Conservation (phyloP, 2,797 vertebrate species). For the Pipistrellus nathusii region DNA sequence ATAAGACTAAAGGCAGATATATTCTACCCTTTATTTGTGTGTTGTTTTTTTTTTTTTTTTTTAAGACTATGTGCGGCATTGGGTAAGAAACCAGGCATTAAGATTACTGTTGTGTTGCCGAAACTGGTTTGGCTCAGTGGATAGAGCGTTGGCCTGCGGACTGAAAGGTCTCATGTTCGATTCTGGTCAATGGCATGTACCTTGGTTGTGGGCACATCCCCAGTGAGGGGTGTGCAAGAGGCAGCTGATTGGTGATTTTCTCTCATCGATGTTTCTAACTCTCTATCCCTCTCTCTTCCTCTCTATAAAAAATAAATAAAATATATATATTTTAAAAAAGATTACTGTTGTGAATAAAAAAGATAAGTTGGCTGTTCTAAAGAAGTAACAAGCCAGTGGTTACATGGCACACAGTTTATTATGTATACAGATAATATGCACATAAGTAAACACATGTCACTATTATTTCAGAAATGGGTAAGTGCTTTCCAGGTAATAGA, state of each 20-base stretch:
- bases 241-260: no score
- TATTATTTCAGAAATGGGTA: constrained; percentile 28
- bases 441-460: neutral
- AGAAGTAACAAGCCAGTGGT: neutral
- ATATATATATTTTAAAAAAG: neutral
- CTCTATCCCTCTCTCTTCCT: no score
- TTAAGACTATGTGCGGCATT: neutral
- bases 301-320: no score
- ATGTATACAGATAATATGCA: neutral
- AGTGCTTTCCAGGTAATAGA: neutral
- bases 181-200: no score
- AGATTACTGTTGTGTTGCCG: neutral
- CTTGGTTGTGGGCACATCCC: no score
- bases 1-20: neutral
- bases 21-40: constrained; percentile 21
- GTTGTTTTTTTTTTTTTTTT: neutral
- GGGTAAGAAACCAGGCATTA: neutral
- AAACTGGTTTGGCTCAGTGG: no score
- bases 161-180: no score
- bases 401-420: neutral
- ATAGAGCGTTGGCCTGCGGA: no score
- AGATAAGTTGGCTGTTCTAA: neutral
- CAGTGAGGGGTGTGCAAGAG: no score
- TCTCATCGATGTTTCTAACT: no score
- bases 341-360: constrained; percentile 8